Conservation (phyloP, 2,888 invertebrate species). For the Dasysyrphus tricinctus region DNA sequence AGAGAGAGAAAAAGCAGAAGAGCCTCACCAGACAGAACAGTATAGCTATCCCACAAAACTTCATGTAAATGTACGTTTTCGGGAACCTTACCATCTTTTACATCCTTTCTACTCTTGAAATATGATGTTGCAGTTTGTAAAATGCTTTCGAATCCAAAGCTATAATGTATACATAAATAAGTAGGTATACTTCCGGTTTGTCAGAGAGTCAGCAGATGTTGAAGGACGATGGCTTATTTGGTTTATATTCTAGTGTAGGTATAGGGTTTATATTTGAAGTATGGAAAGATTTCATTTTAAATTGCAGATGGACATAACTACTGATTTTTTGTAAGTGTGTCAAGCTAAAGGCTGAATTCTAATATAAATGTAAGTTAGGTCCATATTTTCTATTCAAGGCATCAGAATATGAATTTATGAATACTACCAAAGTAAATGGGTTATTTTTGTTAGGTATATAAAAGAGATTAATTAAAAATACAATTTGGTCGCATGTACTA, state of each 20-base stretch:
- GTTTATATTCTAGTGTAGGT: slow-evolving; percentile 20
- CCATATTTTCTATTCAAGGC: slow-evolving; percentile 4
- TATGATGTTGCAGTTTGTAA: slow-evolving; percentile 68
- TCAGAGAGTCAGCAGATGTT: slow-evolving; percentile 49
- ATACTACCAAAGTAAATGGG: not conserved
- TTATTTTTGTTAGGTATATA: not conserved
- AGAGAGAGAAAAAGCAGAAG: not conserved
- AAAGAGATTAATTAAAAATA: not conserved
- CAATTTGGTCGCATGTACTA: not conserved
- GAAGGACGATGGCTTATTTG: slow-evolving; percentile 49
- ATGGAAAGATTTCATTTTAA: slow-evolving; percentile 44
- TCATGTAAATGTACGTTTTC: slow-evolving; percentile 39
- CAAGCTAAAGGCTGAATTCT: slow-evolving; percentile 10
- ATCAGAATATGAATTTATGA: slow-evolving; percentile 4
- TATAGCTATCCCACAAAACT: not conserved
- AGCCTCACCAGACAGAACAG: not conserved
- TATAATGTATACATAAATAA: slow-evolving; percentile 64
- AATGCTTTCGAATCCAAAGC: slow-evolving; percentile 52
- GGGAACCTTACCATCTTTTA: slow-evolving; percentile 57
- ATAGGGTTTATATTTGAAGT: slow-evolving; percentile 12
- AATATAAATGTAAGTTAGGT: not conserved
- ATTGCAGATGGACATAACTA: slow-evolving; percentile 57
- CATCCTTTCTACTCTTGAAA: slow-evolving; percentile 31
- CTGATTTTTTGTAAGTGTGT: slow-evolving; percentile 1
- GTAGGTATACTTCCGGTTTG: slow-evolving; percentile 40